Base-by-base conservation (phyloP, 2,113 vertebrate genomes). In the Propithecus coquereli region DNA sequence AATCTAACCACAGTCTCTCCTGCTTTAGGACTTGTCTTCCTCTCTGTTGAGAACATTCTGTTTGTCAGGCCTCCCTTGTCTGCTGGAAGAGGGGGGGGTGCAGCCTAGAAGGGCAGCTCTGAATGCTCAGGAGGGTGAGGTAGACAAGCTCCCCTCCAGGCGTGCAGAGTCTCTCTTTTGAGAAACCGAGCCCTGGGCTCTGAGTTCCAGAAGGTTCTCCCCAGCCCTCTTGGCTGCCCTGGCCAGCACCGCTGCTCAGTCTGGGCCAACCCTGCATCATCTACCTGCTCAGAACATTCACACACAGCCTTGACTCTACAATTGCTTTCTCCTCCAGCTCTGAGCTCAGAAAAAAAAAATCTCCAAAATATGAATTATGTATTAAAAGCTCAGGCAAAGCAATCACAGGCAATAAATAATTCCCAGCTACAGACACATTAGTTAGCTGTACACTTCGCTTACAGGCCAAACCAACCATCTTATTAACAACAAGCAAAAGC, bases 361-460 rank as follows among this genome's bases (percentile, higher is more conserved):
- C 68, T 95, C 94, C 10, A 17, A 81, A 9, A 25, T 81, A 66
- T 98, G 97, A 98, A 98, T 99, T 98, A 98, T 98, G 92, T 93
- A 98, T 98, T 68, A 0, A 8, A 54, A 96, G 94, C 89, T 84
- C 94, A 97, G 96, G 97, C 91, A 96, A 95, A 97, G 97, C 94
- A 94, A 98, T 98, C 92, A 95, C 18, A 2, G 89, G 59, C 97
- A 92, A 98, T 98, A 98, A 98, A 98, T 98, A 97, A 98, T 97
- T 97, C 97, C n/a, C 20, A 97, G 91, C 32, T 87, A 91, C 97
- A 98, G 95, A 94, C 97, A 5, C 90, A 96, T 97, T 94, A 83
- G 97, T 91, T 89, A 93, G 52, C 86, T 57, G 65, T 93, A 73
- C 37, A 73, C 45, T 40, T 77, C 66, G 68, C 93, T 94, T 94